Conservation (phyloP, 1,140 invertebrate genomes). For the Gonioctena quinquepunctata region DNA sequence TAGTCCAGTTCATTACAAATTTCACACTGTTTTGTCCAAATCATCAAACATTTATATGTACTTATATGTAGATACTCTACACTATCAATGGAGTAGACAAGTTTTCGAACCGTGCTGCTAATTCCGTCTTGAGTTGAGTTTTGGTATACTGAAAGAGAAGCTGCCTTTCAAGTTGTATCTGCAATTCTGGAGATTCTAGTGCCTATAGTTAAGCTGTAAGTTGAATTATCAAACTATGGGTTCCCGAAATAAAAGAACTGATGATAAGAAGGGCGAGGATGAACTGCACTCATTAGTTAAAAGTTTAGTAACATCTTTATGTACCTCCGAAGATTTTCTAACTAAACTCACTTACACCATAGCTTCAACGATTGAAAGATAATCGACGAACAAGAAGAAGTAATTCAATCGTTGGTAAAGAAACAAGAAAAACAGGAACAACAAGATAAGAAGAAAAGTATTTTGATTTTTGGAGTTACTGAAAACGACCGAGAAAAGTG, state of each 20-base stretch:
- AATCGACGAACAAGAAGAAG: background rate
- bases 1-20: no score
- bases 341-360: background rate
- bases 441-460: background rate
- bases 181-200: no score
- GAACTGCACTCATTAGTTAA: background rate
- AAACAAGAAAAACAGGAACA: slow-evolving; percentile 1
- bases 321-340: background rate
- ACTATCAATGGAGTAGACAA: slow-evolving; percentile 56
- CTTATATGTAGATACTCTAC: no score
- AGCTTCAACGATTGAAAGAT: background rate
- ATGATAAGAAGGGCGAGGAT: background rate
- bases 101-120: background rate
- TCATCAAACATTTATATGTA: no score
- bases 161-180: background rate
- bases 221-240: background rate
- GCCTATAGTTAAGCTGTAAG: background rate
- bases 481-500: background rate
- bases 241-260: background rate
- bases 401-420: background rate
- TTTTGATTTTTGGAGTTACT: background rate
- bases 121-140: background rate
- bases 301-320: background rate
- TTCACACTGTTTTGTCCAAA: no score
- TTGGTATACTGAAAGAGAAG: background rate